Conservation (phyloP, 1,140 invertebrate genomes). For the Asobara japonica region DNA sequence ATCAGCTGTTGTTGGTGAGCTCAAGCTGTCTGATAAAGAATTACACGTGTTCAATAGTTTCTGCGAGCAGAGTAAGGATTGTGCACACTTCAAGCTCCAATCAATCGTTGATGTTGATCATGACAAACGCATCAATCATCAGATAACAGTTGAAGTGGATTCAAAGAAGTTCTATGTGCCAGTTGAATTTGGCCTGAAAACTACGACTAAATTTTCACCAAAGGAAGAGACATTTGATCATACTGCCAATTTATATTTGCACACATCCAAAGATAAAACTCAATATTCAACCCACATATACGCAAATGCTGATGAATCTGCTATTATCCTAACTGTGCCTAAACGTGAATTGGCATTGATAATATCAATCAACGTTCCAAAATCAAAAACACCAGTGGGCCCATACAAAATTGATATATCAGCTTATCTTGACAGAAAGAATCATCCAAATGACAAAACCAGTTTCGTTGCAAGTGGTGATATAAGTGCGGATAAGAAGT, state of each 20-base stretch:
- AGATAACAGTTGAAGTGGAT: constrained; percentile 71
- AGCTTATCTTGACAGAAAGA: constrained; percentile 77
- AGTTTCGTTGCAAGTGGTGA: constrained; percentile 65
- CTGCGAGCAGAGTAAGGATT: constrained; percentile 81
- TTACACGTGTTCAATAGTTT: constrained; percentile 75
- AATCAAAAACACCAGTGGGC: constrained; percentile 52
- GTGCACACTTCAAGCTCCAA: constrained; percentile 76
- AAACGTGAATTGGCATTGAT: constrained; percentile 73
- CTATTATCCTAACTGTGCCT: constrained; percentile 71
- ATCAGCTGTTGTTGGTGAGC: constrained; percentile 70
- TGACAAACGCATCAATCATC: constrained; percentile 67
- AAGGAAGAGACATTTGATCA: constrained; percentile 71
- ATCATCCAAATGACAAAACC: constrained; percentile 74
- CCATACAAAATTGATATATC: constrained; percentile 65
- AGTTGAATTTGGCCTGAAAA: constrained; percentile 76
- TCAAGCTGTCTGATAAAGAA: constrained; percentile 76
- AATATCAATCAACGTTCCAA: constrained; percentile 56
- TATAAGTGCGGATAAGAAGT: constrained; percentile 63
- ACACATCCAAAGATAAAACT: constrained; percentile 70
- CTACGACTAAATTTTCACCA: constrained; percentile 65
- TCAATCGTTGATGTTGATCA: constrained; percentile 68
- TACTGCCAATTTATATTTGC: constrained; percentile 74
- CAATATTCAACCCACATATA: constrained; percentile 77
- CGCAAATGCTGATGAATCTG: constrained; percentile 69
- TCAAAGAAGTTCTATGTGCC: constrained; percentile 76